These are phyloP conservation scores for Clarias magur DNA, from an alignment of 2,113 vertebrate genomes.

Conservation along the genomic window DNA sequence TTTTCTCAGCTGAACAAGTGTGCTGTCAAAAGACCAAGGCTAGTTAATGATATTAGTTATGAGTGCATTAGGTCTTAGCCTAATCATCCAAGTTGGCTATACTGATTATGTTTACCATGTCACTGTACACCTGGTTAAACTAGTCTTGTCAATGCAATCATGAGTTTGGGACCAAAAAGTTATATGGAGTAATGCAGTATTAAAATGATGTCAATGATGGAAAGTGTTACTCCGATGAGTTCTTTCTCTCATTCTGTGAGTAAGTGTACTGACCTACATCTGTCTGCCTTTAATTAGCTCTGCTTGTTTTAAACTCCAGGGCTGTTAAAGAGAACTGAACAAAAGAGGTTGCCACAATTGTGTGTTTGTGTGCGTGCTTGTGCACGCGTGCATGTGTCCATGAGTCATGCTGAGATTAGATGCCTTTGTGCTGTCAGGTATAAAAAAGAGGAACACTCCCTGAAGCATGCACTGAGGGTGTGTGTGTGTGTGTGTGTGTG, in stretches of 20 bases:
- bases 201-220: neutral
- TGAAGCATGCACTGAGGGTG: neutral
- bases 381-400: constrained; percentile 8
- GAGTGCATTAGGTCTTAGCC: neutral
- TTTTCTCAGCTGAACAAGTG: neutral
- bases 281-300: constrained; percentile 42
- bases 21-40: neutral
- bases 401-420: neutral
- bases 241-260: neutral
- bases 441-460: neutral
- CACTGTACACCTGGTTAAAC: neutral
- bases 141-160: neutral
- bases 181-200: neutral
- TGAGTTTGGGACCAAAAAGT: neutral
- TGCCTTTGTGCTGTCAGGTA: neutral
- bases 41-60: neutral
- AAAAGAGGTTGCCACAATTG: neutral
- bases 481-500: neutral
- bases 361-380: neutral
- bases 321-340: neutral
- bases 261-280: constrained; percentile 30
- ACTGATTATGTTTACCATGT: neutral
- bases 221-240: neutral
- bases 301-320: constrained; percentile 17
- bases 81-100: neutral